Evolutionary conservation across 2,797 vertebrate species (phyloP), one percentile per base, ranked within the genome.

Genomic region (Enteromius trimaculatus): DNA sequence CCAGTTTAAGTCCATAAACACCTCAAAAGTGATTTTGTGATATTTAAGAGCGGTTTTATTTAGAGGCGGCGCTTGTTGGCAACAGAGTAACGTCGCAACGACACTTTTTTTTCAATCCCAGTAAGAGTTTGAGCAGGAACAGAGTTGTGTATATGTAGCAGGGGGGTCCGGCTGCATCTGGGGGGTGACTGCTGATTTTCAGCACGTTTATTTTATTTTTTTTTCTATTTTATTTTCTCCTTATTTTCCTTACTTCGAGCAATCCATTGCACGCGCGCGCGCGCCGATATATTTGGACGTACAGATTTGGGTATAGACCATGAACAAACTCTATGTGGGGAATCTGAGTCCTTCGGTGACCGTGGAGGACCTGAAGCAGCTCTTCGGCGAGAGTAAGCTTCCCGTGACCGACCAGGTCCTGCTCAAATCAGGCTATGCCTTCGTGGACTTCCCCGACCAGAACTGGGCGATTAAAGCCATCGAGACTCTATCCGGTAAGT

Each of bases 321-420:
- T 97, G 97, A 96, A 96, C 96, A 96, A 96, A 96, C 97, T 98
- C 90, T 97, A 97, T 95, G 94, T 98, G 90, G 97, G 97, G 91
- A 97, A 97, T 95, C 95, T 98, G 94, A 97, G 97, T 95, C 95
- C 96, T 92, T 96, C 95, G 93, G 96, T 95, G 93, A 97, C 96
- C 85, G 96, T 95, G 93, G 96, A 96, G 92, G 97, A 98, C 94
- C 96, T 98, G 91, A 95, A 95, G 94, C 95, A 95, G 95, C 96
- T 97, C 92, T 97, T 97, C 89, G 94, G 93, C 91, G 96, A 97
- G 92, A 95, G 92, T 92, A 94, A 96, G 93, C 96, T 97, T 88
- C 96, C 96, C 75, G 94, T 96, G 92, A 90, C 95, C 94, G 96
- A 96, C 79, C 95, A 96, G 95, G 94, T 97, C 92, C 93, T 97